phyloP scores from a whole-genome alignment of 2,113 vertebrate species.

The Dipodomys stephensi region DNA sequence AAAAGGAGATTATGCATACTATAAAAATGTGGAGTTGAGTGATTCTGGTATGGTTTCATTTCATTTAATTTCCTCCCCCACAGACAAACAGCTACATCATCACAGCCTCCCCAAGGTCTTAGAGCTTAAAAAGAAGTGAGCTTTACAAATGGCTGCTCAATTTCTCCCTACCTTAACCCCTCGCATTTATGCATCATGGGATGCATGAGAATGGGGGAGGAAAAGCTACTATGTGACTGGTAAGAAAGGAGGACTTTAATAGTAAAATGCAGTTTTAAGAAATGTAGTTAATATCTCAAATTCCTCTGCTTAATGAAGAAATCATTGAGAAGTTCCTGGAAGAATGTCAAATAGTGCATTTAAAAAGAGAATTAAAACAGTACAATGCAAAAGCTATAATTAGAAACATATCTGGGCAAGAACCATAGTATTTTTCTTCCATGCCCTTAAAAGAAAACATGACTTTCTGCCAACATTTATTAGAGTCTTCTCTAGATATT shows the following conservation, averaged over 20 bases:
- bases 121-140: conserved; percentile 56
- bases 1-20: conserved; percentile 70
- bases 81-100: conserved; percentile 57
- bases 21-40: conserved; percentile 66
- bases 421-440: conserved; percentile 83
- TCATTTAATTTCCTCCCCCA: conserved; percentile 73
- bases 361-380: conserved; percentile 89
- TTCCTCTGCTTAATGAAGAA: conserved; percentile 85
- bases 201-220: conserved; percentile 62
- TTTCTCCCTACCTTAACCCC: conserved; percentile 25
- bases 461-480: conserved; percentile 80
- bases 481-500: conserved; percentile 75
- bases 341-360: conserved; percentile 86
- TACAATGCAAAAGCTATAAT: conserved; percentile 88
- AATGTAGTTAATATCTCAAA: conserved; percentile 82
- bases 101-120: conserved; percentile 42
- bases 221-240: conserved; percentile 62
- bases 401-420: conserved; percentile 87
- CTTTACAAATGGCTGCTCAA: conserved; percentile 40
- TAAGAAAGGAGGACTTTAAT: conserved; percentile 81
- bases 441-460: conserved; percentile 80
- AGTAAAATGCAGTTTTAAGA: conserved; percentile 83
- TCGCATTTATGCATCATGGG: neutral
- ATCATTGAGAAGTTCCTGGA: conserved; percentile 87
- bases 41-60: conserved; percentile 68